Evolutionary conservation across 1,140 invertebrate species (phyloP), one percentile per base, ranked within the genome.

Genomic region (Adelges cooleyi): DNA sequence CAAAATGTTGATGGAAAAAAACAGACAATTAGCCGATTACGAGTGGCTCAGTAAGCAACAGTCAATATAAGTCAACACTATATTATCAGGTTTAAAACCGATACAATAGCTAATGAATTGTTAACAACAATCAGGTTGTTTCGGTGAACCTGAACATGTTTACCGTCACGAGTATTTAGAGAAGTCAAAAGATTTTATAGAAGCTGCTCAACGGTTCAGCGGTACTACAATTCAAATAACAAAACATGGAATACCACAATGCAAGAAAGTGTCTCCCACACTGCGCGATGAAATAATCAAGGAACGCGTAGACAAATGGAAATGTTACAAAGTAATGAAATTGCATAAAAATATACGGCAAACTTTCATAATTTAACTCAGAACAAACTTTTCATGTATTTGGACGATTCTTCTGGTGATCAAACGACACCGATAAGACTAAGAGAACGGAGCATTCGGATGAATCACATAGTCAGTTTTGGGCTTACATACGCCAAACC

Each of bases 1-100:
- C n/a, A 56, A 44, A 25, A 56, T 44, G n/a, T 25, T 56, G 10
- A 25, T 0, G 15, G 8, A 44, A 17, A 56, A 56, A 56, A 0
- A 9, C 1, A 2, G 2, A 10, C 9, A 5, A 3, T 1, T 9
- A 2, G 20, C 13, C 2, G 23, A 44, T 1, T 44, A 15, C 2
- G 18, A 56, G 18, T 56, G 53, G 53, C 38, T 44, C 3, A 42
- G 53, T 56, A 25, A 56, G 53, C 11, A 33, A n/a, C n/a, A n/a
- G n/a, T n/a, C n/a, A n/a, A n/a, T n/a, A n/a, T n/a, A n/a, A n/a
- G n/a, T n/a, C n/a, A n/a, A n/a, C n/a, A n/a, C n/a, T n/a, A n/a
- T n/a, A n/a, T n/a, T n/a, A n/a, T n/a, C n/a, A n/a, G n/a, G n/a
- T n/a, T n/a, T n/a, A n/a, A n/a, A n/a, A n/a, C n/a, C 36, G 36